phyloP scores from a whole-genome alignment of 2,888 invertebrate species.

The Callyntrura guangdongensis region DNA sequence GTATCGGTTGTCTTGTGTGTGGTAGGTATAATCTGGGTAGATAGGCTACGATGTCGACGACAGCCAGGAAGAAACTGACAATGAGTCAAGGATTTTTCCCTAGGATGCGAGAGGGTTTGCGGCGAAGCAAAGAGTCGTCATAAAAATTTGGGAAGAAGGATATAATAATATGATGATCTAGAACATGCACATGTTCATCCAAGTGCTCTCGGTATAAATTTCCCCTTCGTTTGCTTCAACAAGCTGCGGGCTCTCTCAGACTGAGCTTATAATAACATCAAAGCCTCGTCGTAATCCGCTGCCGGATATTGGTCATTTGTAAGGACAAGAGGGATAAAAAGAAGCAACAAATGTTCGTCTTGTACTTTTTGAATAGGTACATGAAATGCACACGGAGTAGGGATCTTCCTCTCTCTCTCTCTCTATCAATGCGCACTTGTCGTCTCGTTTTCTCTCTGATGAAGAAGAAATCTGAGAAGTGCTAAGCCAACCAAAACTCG shows the following conservation, averaged over 20 bases:
- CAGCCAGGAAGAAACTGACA: slow-evolving; percentile 20
- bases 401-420: no score
- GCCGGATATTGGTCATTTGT: slow-evolving; percentile 75
- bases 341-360: slow-evolving; percentile 59
- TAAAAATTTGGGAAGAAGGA: slow-evolving; percentile 29
- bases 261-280: no score
- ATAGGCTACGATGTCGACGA: not conserved
- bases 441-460: not conserved
- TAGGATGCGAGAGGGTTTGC: not conserved
- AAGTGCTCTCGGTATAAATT: not conserved
- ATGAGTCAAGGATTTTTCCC: not conserved
- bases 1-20: not conserved
- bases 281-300: slow-evolving; percentile 10
- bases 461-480: slow-evolving; percentile 69
- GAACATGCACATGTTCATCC: slow-evolving; percentile 54
- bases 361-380: slow-evolving; percentile 26
- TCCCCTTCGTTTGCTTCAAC: slow-evolving; percentile 9
- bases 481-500: slow-evolving; percentile 14
- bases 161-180: slow-evolving; percentile 25
- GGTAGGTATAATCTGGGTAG: not conserved
- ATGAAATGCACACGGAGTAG: slow-evolving; percentile 45
- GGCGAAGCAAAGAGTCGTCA: not conserved
- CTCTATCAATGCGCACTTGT: slow-evolving; percentile 45
- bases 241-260: not conserved
- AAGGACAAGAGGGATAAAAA: not conserved